Evolutionary conservation across 1,140 invertebrate species (phyloP).

Genomic region (Paralvinella palmiformis): DNA sequence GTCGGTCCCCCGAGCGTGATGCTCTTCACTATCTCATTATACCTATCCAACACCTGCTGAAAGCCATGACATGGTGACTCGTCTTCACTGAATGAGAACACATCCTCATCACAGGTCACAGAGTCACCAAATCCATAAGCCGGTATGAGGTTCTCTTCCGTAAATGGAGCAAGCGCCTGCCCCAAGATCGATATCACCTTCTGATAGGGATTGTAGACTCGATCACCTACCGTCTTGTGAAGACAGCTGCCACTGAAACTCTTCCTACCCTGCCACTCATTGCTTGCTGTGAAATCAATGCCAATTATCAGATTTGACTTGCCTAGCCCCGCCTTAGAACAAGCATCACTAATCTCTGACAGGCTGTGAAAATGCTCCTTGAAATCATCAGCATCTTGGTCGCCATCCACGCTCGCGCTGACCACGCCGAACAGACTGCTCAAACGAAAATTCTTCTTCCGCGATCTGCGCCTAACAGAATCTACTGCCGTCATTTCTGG

Average conservation of each 20-base stretch:
- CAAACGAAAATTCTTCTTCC: conserved; percentile 3
- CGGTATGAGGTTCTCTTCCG: conserved; percentile 48
- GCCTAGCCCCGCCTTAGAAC: conserved; percentile 49
- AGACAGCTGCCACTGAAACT: conserved; percentile 50
- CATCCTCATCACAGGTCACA: conserved; percentile 44
- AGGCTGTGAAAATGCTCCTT: conserved; percentile 34
- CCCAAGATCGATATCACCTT: conserved; percentile 54
- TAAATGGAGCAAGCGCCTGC: conserved; percentile 52
- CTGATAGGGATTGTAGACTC: conserved; percentile 41
- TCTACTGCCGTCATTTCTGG: conserved; percentile 5
- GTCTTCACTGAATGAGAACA: conserved; percentile 47
- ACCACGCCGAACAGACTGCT: conserved; percentile 34
- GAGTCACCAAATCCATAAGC: conserved; percentile 54
- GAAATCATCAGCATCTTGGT: conserved; percentile 33
- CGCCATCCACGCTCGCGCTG: conserved; percentile 27
- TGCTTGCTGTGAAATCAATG: conserved; percentile 56
- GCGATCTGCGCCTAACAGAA: neutral
- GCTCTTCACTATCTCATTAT: conserved; percentile 31
- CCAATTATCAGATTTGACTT: conserved; percentile 50
- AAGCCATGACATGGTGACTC: conserved; percentile 45
- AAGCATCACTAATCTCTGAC: conserved; percentile 42
- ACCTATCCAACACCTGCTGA: conserved; percentile 46
- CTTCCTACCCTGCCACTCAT: conserved; percentile 55
- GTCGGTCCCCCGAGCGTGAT: conserved; percentile 48
- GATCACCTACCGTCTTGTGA: conserved; percentile 41